Evolutionary conservation across 2,888 invertebrate species (phyloP), one percentile per base, ranked within the genome.

Genomic region (Parnassius smintheus): DNA sequence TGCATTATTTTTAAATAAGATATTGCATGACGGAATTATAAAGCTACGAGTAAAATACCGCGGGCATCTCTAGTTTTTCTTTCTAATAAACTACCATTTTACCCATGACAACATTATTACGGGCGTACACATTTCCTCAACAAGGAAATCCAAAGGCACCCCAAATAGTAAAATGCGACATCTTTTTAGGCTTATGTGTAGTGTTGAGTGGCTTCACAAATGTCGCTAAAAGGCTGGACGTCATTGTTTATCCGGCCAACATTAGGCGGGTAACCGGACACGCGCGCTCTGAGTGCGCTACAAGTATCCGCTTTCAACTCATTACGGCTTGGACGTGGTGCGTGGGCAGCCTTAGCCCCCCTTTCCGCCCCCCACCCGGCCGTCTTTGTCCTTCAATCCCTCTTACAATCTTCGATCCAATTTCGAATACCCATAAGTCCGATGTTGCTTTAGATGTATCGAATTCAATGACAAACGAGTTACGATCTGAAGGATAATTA

Each of bases 271-370:
- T 90, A 91, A 91, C 91, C 90, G 91, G 91, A 91, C 91, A 91
- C 91, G 91, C 87, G 83, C 90, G 86, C 81, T 80, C 86, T 91
- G 91, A 91, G 91, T 91, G 91, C 90, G 90, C 88, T 91, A 91
- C 91, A 91, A 91, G 91, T 91, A 91, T 91, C 91, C 89, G 91
- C 91, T 91, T 91, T 91, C 91, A 91, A 91, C 91, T 91, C 91
- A 91, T 91, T 91, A 91, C 88, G 83, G 88, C 76, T 83, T 85
- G 89, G 89, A 90, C 90, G 90, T 89, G 88, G 89, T 89, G 88
- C 90, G 91, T 90, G 87, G 89, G 87, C 79, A 71, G 75, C 65
- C 75, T 13, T 13, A 49, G 9, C 2, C 73, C 76, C 62, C 63
- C 68, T n/a, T 35, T 35, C n/a, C 11, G 18, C 13, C 67, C 76